Conservation (phyloP, 2,888 invertebrate genomes). For the Andrena trimmerana region DNA sequence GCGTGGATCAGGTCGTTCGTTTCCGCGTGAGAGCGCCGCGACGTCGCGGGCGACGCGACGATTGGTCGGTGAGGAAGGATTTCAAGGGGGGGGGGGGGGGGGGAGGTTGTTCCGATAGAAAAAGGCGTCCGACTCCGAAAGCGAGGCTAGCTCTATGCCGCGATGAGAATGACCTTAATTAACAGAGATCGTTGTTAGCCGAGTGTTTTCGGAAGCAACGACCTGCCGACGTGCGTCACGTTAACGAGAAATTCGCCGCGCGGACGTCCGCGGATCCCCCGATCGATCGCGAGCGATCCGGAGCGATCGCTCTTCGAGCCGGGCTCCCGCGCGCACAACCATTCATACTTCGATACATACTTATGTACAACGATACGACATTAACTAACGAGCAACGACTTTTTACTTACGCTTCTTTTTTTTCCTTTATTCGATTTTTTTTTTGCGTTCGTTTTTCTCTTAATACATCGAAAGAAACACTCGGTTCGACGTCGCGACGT, state of each 20-base stretch:
- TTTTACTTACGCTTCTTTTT: conserved; percentile 44
- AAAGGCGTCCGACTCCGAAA: conserved; percentile 30
- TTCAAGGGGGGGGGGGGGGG: not conserved
- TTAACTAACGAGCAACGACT: conserved; percentile 74
- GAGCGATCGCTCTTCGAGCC: conserved; percentile 15
- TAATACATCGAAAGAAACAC: conserved; percentile 66
- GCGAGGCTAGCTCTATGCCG: conserved; percentile 23
- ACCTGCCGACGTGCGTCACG: conserved; percentile 25
- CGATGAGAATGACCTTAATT: conserved; percentile 32
- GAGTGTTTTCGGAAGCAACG: conserved; percentile 31
- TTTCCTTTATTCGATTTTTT: conserved; percentile 23
- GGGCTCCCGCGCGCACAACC: not conserved
- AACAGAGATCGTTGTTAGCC: conserved; percentile 45
- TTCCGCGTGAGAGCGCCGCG: conserved; percentile 8
- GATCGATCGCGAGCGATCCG: conserved; percentile 1
- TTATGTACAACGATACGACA: conserved; percentile 76
- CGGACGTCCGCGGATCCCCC: not conserved
- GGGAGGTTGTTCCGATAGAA: conserved; percentile 36
- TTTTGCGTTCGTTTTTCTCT: conserved; percentile 9
- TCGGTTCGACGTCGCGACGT: conserved; percentile 41
- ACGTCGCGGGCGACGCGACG: conserved; percentile 16
- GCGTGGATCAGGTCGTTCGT: conserved; percentile 42
- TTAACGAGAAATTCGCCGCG: conserved; percentile 2
- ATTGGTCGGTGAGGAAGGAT: conserved; percentile 31
- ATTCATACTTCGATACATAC: conserved; percentile 62